Percentiles rank a stretch among this genome's conserved stretches.
Conservation (phyloP, 2,113 vertebrate species). For the Chloropsis hardwickii region DNA sequence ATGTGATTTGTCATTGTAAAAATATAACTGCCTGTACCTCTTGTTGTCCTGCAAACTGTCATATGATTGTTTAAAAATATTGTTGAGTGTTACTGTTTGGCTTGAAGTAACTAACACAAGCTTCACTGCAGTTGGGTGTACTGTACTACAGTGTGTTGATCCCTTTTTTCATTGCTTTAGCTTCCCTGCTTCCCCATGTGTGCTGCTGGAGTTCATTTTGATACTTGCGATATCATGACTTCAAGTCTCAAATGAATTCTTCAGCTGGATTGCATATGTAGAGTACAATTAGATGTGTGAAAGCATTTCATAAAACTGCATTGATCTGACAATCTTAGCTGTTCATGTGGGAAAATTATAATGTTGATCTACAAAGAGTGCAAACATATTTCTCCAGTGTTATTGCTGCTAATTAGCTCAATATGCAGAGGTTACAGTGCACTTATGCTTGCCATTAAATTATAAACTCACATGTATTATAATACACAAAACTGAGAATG, state of each 20-base stretch:
- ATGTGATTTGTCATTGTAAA: background rate
- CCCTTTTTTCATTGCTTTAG: slow-evolving; percentile 1
- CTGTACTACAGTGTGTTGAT: background rate
- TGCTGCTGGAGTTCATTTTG: slow-evolving; percentile 42
- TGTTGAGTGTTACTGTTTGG: slow-evolving; percentile 7
- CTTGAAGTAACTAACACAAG: slow-evolving; percentile 6
- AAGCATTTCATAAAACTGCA: background rate
- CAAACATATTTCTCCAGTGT: background rate
- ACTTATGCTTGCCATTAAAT: background rate
- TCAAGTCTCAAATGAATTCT: slow-evolving; percentile 57
- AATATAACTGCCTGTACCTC: slow-evolving; percentile 4
- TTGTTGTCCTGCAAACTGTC: slow-evolving; percentile 6
- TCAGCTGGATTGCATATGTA: background rate
- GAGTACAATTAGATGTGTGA: slow-evolving; percentile 27
- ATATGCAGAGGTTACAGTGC: background rate
- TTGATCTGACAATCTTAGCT: background rate
- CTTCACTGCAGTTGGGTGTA: background rate
- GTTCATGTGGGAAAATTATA: background rate
- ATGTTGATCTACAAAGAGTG: background rate
- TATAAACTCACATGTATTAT: background rate
- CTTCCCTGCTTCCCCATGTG: slow-evolving; percentile 1
- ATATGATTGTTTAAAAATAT: background rate
- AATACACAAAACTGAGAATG: background rate
- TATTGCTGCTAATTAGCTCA: slow-evolving; percentile 26
- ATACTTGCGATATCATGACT: slow-evolving; percentile 29